Conservation (phyloP, 2,113 vertebrate genomes). For the Osmerus eperlanus region DNA sequence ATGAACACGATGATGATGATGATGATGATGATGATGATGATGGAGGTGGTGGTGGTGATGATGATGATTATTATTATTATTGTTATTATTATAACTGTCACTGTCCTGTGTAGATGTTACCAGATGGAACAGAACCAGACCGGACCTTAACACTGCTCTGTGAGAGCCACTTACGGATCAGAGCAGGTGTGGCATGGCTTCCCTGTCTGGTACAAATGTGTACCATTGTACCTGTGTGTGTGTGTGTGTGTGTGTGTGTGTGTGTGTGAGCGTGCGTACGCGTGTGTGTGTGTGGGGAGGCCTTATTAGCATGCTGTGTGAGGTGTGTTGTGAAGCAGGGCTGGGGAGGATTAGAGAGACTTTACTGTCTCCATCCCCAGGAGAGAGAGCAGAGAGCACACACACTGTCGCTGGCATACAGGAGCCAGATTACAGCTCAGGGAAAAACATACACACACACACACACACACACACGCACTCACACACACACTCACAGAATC, state of each 20-base stretch:
- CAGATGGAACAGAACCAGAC: not conserved
- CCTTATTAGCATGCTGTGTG: slow-evolving; percentile 86
- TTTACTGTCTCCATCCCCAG: slow-evolving; percentile 86
- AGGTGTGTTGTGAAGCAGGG: slow-evolving; percentile 55
- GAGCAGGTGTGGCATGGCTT: not conserved
- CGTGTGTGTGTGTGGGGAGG: slow-evolving; percentile 36
- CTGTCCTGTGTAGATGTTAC: too few relatives aligned
- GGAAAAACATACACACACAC: slow-evolving; percentile 22
- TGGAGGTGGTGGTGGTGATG: too few relatives aligned
- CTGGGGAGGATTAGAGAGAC: slow-evolving; percentile 89
- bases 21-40: too few relatives aligned
- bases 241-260: slow-evolving; percentile 16
- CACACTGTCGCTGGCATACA: slow-evolving; percentile 78
- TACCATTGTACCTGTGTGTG: too few relatives aligned
- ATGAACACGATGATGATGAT: too few relatives aligned
- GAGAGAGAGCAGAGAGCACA: slow-evolving; percentile 81
- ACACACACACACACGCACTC: slow-evolving; percentile 50
- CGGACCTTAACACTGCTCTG: not conserved
- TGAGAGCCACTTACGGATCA: not conserved
- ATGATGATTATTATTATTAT: too few relatives aligned
- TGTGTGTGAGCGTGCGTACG: slow-evolving; percentile 30
- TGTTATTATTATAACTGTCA: too few relatives aligned
- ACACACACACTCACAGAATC: slow-evolving; percentile 18
- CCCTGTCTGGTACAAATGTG: not conserved
- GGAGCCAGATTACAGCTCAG: slow-evolving; percentile 82